phyloP scores from a whole-genome alignment of 2,113 vertebrate species.

The Procapra przewalskii region DNA sequence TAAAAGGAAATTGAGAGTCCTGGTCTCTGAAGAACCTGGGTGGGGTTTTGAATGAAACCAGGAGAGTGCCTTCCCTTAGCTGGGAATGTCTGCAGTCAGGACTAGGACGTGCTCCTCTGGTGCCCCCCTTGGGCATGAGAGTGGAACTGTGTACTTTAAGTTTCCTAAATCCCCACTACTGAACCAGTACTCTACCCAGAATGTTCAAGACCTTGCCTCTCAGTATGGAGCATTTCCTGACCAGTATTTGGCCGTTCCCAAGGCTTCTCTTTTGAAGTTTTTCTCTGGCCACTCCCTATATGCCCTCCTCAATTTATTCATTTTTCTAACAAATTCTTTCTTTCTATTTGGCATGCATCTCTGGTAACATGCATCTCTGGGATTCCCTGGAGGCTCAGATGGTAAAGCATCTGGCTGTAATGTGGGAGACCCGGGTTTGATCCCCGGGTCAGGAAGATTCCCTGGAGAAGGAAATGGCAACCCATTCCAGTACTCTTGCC shows the following conservation, averaged over 20 bases:
- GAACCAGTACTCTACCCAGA: background rate
- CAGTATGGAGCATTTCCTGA: background rate
- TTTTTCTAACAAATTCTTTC: conserved; percentile 4
- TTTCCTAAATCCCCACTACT: background rate
- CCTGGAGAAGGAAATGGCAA: no score
- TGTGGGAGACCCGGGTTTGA: rapidly evolving
- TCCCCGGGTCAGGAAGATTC: no score
- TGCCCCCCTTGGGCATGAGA: background rate
- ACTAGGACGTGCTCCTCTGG: background rate
- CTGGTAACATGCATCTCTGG: background rate
- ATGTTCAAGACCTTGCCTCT: background rate
- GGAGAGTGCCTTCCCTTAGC: background rate
- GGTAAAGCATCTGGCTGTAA: no score
- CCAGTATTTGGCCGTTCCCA: background rate
- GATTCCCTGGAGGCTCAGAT: no score
- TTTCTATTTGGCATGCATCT: background rate
- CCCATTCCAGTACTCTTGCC: no score
- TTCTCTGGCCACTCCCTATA: background rate
- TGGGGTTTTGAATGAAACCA: background rate
- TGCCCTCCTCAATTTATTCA: background rate
- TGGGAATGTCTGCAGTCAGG: background rate
- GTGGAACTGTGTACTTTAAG: background rate
- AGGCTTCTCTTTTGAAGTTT: background rate
- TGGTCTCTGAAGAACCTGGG: background rate
- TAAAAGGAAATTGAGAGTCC: conserved; percentile 12